Evolutionary conservation across 2,797 vertebrate genomes (phyloP).

Genomic region (Anabacerthia variegaticeps): DNA sequence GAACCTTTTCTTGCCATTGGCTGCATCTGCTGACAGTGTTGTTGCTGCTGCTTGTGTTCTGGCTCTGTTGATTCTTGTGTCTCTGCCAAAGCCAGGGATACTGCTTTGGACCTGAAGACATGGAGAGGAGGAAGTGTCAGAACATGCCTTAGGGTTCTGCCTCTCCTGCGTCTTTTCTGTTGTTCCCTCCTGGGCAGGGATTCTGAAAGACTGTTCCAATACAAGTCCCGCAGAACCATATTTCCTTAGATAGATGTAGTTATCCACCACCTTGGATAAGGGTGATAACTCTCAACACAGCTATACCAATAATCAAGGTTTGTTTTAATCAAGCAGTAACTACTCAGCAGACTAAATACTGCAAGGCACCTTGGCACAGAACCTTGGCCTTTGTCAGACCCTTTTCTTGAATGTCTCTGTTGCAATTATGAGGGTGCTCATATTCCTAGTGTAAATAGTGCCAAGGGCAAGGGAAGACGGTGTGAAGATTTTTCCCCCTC

Average conservation of each 20-base stretch:
- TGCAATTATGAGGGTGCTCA: neutral
- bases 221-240: neutral
- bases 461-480: neutral
- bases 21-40: neutral
- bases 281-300: neutral
- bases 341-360: neutral
- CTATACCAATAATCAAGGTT: neutral
- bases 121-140: neutral
- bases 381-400: neutral
- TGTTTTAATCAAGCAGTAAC: neutral
- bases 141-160: neutral
- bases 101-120: neutral
- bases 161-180: neutral
- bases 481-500: neutral
- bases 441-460: neutral
- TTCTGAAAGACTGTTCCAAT: neutral
- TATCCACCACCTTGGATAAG: neutral
- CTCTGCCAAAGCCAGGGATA: neutral
- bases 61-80: neutral
- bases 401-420: neutral
- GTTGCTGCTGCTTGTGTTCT: neutral
- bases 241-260: neutral
- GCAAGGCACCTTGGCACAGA: neutral
- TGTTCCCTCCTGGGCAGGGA: neutral
- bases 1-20: neutral